Evolutionary conservation across 2,113 vertebrate species (phyloP), one percentile per base, ranked within the genome.

Genomic region (Leptodactylus fuscus): DNA sequence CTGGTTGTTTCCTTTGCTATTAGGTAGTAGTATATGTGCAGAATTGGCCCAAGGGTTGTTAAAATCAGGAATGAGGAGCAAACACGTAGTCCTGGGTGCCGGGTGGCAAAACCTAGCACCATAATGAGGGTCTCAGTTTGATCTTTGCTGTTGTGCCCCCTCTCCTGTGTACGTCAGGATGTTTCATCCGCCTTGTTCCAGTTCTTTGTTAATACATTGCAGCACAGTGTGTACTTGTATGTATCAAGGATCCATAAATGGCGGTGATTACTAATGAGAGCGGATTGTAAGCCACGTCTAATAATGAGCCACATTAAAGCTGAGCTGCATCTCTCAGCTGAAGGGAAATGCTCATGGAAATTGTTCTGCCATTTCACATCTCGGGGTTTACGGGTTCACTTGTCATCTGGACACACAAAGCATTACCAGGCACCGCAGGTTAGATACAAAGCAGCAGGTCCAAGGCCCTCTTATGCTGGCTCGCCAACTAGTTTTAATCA

Each of bases 241-340:
- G 32, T 24, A 69, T 69, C 32, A 20, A 34, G 65, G 65, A 5
- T 69, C 16, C 65, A 20, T 69, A 69, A 65, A 29, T 69, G 32
- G 5, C 24, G 18, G 16, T 8, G 32, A 69, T 69, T 69, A 65
- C 65, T 36, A 69, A 69, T 65, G 29, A 65, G 13, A 65, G 27
- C 13, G 12, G 3, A 65, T 32, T 32, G 11, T 32, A 32, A 15
- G 16, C 65, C 18, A 16, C 32, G 65, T 69, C 65, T 32, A 34
- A 65, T 65, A 65, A 65, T 65, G 60, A 65, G 65, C 5, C 24
- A 69, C 65, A 34, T 69, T 69, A 69, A 65, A 32, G 29, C 60
- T 34, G 65, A 69, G 32, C 27, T 36, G 65, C 27, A 11, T 8
- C 34, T 20, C 16, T 36, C 65, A 69, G 5, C 9, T 16, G 16